Evolutionary conservation across 2,113 vertebrate species (phyloP), one percentile per base, ranked within the genome.

Genomic region (Bubo blakistoni): DNA sequence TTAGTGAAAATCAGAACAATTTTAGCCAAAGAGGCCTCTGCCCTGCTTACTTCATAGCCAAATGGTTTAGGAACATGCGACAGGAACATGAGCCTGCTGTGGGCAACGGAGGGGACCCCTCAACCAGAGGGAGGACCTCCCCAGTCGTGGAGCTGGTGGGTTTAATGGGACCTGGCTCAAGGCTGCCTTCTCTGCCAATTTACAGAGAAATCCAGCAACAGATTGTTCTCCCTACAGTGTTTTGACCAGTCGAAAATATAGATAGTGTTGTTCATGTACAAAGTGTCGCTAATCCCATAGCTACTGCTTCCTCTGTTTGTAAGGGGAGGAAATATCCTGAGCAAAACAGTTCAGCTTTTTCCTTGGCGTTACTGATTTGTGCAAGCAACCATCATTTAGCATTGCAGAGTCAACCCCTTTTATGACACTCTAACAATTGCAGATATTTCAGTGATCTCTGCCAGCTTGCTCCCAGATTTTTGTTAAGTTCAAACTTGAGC

Each of bases 281-380:
- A 36, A 49, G 34, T 6, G 49, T 57, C 83, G 38, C 70, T 88
- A 80, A 88, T 73, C 55, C 62, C 46, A 80, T 92, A 93, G 24
- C 32, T 54, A 62, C 74, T 7, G 52, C 81, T 94, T 96, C 73
- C 84, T 93, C 59, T 67, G 46, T 82, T 87, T 89, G 87, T 82
- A 85, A 80, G 46, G 22, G 13, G 36, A 94, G 44, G n/a, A 94
- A 94, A 49, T 18, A 67, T 9, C 12, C 9, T 19, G 36, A 92
- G 55, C 46, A 58, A 70, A 77, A 36, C 26, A 46, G 69, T 44
- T 77, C 51, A 80, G 29, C 38, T 81, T 62, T 76, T 83, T 49
- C 47, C 26, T 86, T 76, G 52, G 49, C 5, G 0, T 62, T 69
- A 13, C 44, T 71, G 3, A 0, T 67, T 63, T 72, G n/a, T 71